Evolutionary conservation across 2,113 vertebrate genomes (phyloP).

Genomic region (Leuciscus idus): DNA sequence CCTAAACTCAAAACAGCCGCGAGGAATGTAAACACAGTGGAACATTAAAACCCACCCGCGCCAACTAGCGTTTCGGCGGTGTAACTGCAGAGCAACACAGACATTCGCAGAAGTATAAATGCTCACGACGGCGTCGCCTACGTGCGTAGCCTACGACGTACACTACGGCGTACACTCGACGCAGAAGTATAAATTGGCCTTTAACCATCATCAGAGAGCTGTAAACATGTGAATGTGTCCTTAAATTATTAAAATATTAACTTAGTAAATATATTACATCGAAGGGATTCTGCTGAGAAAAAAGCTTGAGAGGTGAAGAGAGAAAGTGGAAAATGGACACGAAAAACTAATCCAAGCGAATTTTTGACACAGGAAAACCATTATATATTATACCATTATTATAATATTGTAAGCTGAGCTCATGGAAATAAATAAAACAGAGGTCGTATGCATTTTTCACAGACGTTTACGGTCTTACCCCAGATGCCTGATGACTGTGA

Average conservation of each 20-base stretch:
- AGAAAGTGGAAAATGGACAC: not conserved
- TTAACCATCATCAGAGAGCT: not conserved
- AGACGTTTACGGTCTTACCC: slow-evolving; percentile 72
- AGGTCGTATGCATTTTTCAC: not conserved
- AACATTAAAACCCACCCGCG: too few relatives aligned
- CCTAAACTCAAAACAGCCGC: too few relatives aligned
- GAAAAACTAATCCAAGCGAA: not conserved
- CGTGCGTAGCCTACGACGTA: too few relatives aligned
- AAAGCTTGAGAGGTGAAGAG: not conserved
- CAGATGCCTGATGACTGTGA: slow-evolving; percentile 74
- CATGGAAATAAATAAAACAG: not conserved
- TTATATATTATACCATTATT: not conserved
- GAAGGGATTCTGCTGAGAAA: not conserved
- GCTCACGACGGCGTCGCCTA: too few relatives aligned
- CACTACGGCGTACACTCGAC: too few relatives aligned
- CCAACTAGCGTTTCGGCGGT: too few relatives aligned
- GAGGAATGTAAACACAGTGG: too few relatives aligned
- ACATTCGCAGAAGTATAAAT: too few relatives aligned
- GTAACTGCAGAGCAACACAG: too few relatives aligned
- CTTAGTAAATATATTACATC: not conserved
- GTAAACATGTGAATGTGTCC: not conserved
- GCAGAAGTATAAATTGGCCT: too few relatives aligned
- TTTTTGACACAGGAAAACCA: not conserved
- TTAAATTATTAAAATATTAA: not conserved
- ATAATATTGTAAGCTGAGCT: not conserved